Conservation (phyloP, 1,140 invertebrate species). For the Drosophila burlai region DNA sequence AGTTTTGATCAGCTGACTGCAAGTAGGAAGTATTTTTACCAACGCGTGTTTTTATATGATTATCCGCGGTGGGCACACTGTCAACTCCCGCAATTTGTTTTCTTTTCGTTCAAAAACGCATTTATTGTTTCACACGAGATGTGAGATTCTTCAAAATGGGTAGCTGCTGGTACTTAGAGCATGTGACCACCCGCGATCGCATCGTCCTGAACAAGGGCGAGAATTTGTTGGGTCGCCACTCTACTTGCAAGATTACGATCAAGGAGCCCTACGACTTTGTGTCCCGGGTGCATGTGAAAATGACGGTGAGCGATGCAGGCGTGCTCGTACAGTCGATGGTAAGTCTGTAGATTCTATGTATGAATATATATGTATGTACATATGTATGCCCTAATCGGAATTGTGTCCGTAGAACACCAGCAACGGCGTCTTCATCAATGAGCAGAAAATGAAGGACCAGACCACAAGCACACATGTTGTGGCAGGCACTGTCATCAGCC, state of each 20-base stretch:
- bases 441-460: not conserved
- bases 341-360: not conserved
- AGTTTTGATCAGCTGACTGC: not conserved
- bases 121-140: not conserved
- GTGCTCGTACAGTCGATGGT: conserved; percentile 45
- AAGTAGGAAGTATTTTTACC: not conserved
- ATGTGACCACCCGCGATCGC: conserved; percentile 26
- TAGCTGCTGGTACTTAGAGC: conserved; percentile 55
- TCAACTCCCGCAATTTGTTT: not conserved
- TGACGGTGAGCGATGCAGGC: conserved; percentile 26
- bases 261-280: conserved; percentile 33
- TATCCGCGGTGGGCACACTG: conserved; percentile 1
- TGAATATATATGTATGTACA: too few species aligned
- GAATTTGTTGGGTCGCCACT: conserved; percentile 54
- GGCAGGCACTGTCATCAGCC: conserved; percentile 40
- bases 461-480: not conserved
- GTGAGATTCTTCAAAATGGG: conserved; percentile 4
- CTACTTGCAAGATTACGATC: conserved; percentile 45
- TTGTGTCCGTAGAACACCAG: conserved; percentile 30
- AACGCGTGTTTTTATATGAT: not conserved
- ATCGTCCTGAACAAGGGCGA: conserved; percentile 41
- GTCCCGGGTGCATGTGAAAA: conserved; percentile 54
- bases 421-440: conserved; percentile 59
- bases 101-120: conserved; percentile 1
- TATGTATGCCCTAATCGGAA: not conserved